phyloP scores from a whole-genome alignment of 2,888 invertebrate species.

The Matsumyia berberina region DNA sequence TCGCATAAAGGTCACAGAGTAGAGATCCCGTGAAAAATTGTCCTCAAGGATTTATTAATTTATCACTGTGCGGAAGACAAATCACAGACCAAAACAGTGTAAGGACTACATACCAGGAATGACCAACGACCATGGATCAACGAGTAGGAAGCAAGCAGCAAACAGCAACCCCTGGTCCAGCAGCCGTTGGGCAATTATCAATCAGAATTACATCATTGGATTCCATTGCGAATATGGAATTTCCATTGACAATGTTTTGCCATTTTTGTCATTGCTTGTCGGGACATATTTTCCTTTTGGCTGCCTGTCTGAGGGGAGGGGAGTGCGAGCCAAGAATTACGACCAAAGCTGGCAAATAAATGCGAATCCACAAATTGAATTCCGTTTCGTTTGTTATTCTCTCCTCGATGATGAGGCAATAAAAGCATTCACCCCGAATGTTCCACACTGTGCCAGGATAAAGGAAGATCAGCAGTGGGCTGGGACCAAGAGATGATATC shows the following conservation, averaged over 20 bases:
- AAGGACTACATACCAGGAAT: constrained; percentile 12
- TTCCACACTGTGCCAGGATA: constrained; percentile 25
- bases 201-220: constrained; percentile 74
- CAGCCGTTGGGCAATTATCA: constrained; percentile 68
- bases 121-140: background rate
- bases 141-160: too few relatives aligned
- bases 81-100: constrained; percentile 25
- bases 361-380: constrained; percentile 74
- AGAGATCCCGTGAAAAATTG: constrained; percentile 23
- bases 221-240: constrained; percentile 73
- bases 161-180: background rate
- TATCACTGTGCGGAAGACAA: constrained; percentile 39
- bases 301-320: background rate
- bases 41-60: constrained; percentile 44
- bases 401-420: constrained; percentile 61
- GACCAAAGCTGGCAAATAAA: constrained; percentile 69
- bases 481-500: constrained; percentile 57
- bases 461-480: constrained; percentile 14
- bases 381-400: constrained; percentile 63
- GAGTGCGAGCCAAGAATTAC: constrained; percentile 50
- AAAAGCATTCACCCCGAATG: constrained; percentile 55
- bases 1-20: constrained; percentile 11
- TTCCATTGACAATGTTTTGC: constrained; percentile 73
- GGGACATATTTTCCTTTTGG: constrained; percentile 56
- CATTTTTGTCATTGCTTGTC: constrained; percentile 57